Conservation (phyloP, 2,888 invertebrate genomes). For the Rhyacophila evoluta region DNA sequence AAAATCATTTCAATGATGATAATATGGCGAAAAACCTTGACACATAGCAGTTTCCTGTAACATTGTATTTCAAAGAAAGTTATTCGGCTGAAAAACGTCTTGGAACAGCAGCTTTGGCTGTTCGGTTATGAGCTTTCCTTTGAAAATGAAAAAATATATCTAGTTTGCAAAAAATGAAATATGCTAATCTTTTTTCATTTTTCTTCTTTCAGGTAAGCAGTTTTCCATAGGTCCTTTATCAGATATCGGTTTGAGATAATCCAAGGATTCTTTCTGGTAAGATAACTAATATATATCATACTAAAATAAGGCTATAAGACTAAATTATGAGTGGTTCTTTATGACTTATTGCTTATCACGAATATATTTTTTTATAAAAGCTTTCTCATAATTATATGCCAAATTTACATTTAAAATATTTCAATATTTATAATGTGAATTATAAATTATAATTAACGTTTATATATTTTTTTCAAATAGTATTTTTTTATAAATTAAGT, state of each 20-base stretch:
- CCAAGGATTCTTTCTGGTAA: not conserved
- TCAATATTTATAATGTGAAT: too few species aligned
- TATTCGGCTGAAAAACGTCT: not conserved
- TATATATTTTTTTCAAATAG: too few species aligned
- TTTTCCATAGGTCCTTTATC: constrained; percentile 2
- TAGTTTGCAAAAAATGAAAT: not conserved
- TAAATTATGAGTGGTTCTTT: not conserved
- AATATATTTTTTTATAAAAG: not conserved
- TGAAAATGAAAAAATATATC: not conserved
- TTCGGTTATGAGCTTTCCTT: not conserved
- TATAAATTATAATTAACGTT: too few species aligned
- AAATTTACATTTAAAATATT: too few species aligned
- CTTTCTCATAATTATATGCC: too few species aligned
- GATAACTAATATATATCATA: not conserved
- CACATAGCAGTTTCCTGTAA: too few species aligned
- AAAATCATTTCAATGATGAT: too few species aligned
- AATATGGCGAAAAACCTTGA: too few species aligned
- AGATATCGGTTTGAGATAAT: constrained; percentile 10
- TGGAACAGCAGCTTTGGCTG: not conserved
- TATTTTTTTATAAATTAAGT: too few species aligned
- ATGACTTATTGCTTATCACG: not conserved
- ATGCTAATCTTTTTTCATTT: constrained; percentile 12
- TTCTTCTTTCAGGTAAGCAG: constrained; percentile 20
- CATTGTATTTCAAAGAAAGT: too few species aligned
- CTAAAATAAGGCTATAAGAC: not conserved